phyloP scores from a whole-genome alignment of 1,140 invertebrate genomes.

The Andrena cerasifolii region DNA sequence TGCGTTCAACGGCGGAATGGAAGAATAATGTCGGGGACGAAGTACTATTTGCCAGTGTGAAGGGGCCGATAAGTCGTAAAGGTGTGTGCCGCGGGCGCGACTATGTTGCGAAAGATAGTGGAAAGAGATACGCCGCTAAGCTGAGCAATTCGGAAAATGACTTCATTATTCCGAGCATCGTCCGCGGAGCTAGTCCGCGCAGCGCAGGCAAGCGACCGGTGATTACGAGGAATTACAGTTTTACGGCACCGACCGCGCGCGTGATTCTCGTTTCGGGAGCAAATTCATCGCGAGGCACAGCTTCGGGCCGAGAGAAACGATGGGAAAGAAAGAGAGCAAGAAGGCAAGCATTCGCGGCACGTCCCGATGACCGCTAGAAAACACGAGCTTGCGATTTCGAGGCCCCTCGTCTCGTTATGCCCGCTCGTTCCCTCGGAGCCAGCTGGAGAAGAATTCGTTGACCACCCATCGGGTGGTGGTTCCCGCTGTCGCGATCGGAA shows the following conservation, averaged over 20 bases:
- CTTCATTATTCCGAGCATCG: background rate
- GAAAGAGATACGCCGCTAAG: slow-evolving; percentile 5
- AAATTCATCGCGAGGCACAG: background rate
- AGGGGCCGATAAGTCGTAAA: slow-evolving; percentile 42
- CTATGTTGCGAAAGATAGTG: slow-evolving; percentile 48
- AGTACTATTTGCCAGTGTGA: slow-evolving; percentile 28
- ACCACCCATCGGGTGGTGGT: slow-evolving; percentile 61
- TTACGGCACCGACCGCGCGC: no score
- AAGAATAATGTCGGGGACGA: slow-evolving; percentile 47
- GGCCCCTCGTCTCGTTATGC: slow-evolving; percentile 15
- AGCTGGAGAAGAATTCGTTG: slow-evolving; percentile 54
- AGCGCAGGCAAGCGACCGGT: no score
- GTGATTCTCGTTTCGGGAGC: no score
- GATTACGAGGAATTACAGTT: no score
- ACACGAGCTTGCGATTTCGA: slow-evolving; percentile 2
- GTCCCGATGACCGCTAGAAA: slow-evolving; percentile 18
- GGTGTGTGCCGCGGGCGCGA: background rate
- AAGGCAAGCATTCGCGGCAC: slow-evolving; percentile 19
- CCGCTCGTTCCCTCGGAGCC: slow-evolving; percentile 1
- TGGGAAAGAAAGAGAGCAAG: background rate
- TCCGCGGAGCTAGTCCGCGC: slow-evolving; percentile 9
- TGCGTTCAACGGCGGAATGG: slow-evolving; percentile 48
- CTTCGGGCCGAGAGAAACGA: background rate
- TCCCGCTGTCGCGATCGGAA: slow-evolving; percentile 42
- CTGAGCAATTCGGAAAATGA: slow-evolving; percentile 25